These are phyloP conservation scores for Cyanocitta stelleri DNA, from an alignment of 2,113 vertebrate species.

Conservation along the genomic window DNA sequence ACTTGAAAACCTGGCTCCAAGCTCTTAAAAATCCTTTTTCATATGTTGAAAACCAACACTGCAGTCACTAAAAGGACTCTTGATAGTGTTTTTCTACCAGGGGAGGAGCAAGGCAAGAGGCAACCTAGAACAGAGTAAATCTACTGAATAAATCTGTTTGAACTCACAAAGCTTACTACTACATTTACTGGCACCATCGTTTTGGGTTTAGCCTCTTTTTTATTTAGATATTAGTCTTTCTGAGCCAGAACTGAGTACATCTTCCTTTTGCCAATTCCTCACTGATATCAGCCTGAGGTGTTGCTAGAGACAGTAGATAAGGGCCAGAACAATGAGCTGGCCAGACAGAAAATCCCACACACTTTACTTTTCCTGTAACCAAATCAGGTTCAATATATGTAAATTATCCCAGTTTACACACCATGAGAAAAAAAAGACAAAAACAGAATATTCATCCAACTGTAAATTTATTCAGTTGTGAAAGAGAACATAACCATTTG, in stretches of 20 bases:
- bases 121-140: neutral
- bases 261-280: neutral
- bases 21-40: neutral
- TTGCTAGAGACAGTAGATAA: neutral
- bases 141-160: neutral
- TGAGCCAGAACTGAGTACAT: neutral
- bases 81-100: neutral
- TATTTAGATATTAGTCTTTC: neutral
- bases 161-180: neutral
- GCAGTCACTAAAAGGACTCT: neutral
- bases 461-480: neutral
- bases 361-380: neutral
- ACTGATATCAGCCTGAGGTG: neutral
- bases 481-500: neutral
- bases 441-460: neutral
- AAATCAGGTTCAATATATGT: neutral
- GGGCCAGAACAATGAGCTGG: neutral
- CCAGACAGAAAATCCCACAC: neutral
- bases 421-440: neutral
- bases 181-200: neutral
- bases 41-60: neutral
- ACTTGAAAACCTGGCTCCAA: neutral
- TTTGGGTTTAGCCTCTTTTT: neutral
- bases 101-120: neutral
- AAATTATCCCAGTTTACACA: neutral